Percentiles rank a stretch among this genome's conserved stretches.
Evolutionary conservation across 2,888 invertebrate species (phyloP).

Genomic region (Drosophila diplacantha): DNA sequence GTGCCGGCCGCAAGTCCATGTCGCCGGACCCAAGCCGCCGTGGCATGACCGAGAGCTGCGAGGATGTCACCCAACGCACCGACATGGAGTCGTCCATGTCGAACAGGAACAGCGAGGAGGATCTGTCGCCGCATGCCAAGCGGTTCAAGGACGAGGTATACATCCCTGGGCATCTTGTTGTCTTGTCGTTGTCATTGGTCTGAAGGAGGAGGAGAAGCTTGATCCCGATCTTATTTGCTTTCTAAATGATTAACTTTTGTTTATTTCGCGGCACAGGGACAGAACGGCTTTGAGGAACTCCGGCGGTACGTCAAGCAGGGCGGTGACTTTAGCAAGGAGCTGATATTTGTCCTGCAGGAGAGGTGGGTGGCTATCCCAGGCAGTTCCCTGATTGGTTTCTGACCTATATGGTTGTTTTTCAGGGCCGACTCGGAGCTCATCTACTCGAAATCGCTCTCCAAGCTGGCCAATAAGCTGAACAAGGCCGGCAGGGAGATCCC

Average conservation of each 20-base stretch:
- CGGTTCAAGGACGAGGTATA: slow-evolving; percentile 72
- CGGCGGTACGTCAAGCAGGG: slow-evolving; percentile 95
- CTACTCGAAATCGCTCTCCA: slow-evolving; percentile 93
- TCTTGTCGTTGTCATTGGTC: slow-evolving; percentile 7
- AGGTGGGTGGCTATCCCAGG: slow-evolving; percentile 81
- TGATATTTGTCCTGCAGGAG: slow-evolving; percentile 92
- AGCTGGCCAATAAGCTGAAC: slow-evolving; percentile 89
- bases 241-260: background rate
- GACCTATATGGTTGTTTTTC: slow-evolving; percentile 26
- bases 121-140: slow-evolving; percentile 69
- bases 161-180: background rate
- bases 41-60: slow-evolving; percentile 55
- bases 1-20: slow-evolving; percentile 39
- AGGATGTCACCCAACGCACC: slow-evolving; percentile 63
- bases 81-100: slow-evolving; percentile 63
- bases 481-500: slow-evolving; percentile 89
- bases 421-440: slow-evolving; percentile 94
- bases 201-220: background rate
- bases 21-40: slow-evolving; percentile 51
- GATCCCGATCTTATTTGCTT: background rate
- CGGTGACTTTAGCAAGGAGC: slow-evolving; percentile 95
- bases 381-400: background rate
- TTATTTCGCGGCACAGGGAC: slow-evolving; percentile 83
- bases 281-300: slow-evolving; percentile 95
- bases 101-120: slow-evolving; percentile 62